Base-by-base conservation (phyloP, 2,888 invertebrate genomes). In the Seira sanloemensis region DNA sequence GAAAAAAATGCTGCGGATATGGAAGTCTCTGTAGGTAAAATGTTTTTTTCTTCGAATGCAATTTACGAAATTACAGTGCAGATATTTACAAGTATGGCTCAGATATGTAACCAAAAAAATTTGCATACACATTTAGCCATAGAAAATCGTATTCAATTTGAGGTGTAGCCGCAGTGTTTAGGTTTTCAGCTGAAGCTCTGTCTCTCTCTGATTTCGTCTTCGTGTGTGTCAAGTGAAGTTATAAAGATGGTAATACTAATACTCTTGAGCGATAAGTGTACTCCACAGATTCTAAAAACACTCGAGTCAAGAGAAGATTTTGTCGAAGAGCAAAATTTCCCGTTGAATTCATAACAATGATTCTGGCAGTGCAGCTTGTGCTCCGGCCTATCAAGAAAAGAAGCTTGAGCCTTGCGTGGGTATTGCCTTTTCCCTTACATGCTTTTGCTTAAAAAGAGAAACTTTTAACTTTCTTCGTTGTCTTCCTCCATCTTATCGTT, bases 391-490 rank as follows among this genome's bases (percentile, higher is more conserved):
- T 50, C 16, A 50, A n/a, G n/a, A n/a, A n/a, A n/a, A n/a, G 16
- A 50, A n/a, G 16, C 50, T 50, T 50, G 50, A 50, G 2, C 50
- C 50, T 7, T 50, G n/a, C 50, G 16, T n/a, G 50, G n/a, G 2
- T 12, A 7, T 50, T 18, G 37, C 37, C 37, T 37, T 37, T 37
- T 37, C 50, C 50, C 16, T 18, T 50, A n/a, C 58, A n/a, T 72
- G 26, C 37, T 62, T 27, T 67, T 1, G 16, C 50, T 58, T 74
- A 58, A 66, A 46, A 65, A 62, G 54, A 54, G 26, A 71, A 75
- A 82, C 50, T 69, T 58, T 25, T 37, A 58, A 82, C 75, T 82
- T 83, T 77, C 68, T 50, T 50, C 27, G 19, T 72, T 65, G 21
- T 37, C 62, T n/a, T 73, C 27, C 54, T 71, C 27, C 58, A 46